Percentiles rank a stretch among this genome's conserved stretches.
These are phyloP conservation scores for Tinea semifulvella DNA, from an alignment of 2,888 invertebrate species.

Conservation along the genomic window DNA sequence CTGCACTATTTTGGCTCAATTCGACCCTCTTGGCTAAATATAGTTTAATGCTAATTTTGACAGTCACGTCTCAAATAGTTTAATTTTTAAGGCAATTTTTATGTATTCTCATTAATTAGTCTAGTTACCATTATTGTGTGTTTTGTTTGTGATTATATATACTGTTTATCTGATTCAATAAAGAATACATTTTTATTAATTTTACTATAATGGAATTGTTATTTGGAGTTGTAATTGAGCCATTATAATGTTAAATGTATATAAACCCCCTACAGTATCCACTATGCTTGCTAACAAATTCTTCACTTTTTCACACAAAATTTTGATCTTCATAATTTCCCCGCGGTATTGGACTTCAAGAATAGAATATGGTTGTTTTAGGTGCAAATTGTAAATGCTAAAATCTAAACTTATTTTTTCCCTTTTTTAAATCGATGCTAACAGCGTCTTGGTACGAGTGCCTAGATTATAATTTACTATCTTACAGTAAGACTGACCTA, in stretches of 20 bases:
- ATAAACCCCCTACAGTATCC: neutral
- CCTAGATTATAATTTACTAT: slow-evolving; percentile 44
- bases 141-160: no score
- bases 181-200: no score
- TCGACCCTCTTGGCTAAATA: no score
- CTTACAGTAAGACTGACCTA: no score
- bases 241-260: neutral
- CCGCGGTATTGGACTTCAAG: slow-evolving; percentile 61
- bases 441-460: slow-evolving; percentile 67
- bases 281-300: slow-evolving; percentile 11
- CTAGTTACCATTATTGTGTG: no score
- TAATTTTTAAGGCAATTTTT: no score
- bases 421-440: slow-evolving; percentile 41
- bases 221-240: neutral
- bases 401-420: slow-evolving; percentile 22
- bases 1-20: slow-evolving; percentile 9
- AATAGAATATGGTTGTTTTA: slow-evolving; percentile 58
- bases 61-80: no score
- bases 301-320: slow-evolving; percentile 6
- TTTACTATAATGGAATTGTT: neutral
- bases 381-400: slow-evolving; percentile 61
- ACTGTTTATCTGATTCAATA: no score
- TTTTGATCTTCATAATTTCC: neutral
- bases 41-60: no score
- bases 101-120: no score